Evolutionary conservation across 1,140 invertebrate species (phyloP), one percentile per base, ranked within the genome.

Genomic region (Zaprionus vittiger): DNA sequence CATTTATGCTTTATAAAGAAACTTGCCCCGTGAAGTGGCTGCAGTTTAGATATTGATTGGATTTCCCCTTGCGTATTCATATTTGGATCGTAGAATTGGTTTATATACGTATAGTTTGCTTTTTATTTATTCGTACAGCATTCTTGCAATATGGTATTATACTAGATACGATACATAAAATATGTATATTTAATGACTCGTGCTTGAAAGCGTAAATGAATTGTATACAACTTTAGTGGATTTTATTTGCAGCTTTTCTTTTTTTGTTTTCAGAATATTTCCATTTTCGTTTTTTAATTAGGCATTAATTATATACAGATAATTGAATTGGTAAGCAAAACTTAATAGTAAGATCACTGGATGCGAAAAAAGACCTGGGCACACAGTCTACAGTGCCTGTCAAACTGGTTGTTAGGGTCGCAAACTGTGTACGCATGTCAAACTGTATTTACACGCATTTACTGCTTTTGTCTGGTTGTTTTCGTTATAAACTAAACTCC

Each of bases 181-280:
- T 67, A 87, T 87, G 78, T 80, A 85, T 77, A 86, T 90, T 81
- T 86, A 90, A 83, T 91, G 86, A 91, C 86, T 91, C 77, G 86
- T 91, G 83, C 80, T 91, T 81, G 73, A 66, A 66, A 72, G 79
- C 79, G 31, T 81, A 81, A 83, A 79, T 82, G 77, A 83, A 68
- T 75, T 80, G 64, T 86, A 72, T 63, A 73, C 37, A 82, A 70
- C 57, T 67, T 86, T 63, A 77, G 67, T 65, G 57, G 68, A 55
- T 74, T 71, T 54, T 70, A n/a, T 66, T 71, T 56, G 49, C 3
- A 60, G 17, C 3, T 0, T 34, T 55, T 34, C 34, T 67, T 24
- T 38, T 62, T 34, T 44, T 14, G 17, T 69, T 56, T 63, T 60
- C 5, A 41, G 38, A 41, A 20, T 12, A 22, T 22, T 12, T 49